Evolutionary conservation across 2,797 vertebrate species (phyloP).

Genomic region (Ctenopoma multispine): DNA sequence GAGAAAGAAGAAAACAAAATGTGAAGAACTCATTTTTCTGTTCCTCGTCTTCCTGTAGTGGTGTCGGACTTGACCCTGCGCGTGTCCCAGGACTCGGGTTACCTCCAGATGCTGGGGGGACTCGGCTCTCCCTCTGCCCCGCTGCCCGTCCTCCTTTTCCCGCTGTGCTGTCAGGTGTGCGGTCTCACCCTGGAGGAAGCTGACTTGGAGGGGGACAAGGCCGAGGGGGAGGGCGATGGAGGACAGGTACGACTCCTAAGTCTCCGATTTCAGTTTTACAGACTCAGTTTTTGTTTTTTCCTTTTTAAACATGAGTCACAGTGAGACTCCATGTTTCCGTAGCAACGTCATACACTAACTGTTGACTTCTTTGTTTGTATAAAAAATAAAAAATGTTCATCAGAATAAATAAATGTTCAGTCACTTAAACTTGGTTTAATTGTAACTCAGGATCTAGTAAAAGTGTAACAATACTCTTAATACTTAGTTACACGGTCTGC

Average conservation of each 20-base stretch:
- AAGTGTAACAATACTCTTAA: too few species aligned
- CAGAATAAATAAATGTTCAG: too few species aligned
- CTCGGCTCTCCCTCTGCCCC: constrained; percentile 82
- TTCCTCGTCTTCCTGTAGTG: constrained; percentile 49
- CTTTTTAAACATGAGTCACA: neutral
- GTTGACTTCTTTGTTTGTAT: too few species aligned
- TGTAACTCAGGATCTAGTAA: too few species aligned
- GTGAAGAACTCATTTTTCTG: neutral
- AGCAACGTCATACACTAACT: too few species aligned
- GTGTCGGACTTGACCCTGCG: constrained; percentile 88
- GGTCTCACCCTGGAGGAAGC: constrained; percentile 90
- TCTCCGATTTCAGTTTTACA: too few species aligned
- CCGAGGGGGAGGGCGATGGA: constrained; percentile 62
- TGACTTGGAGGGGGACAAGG: constrained; percentile 70
- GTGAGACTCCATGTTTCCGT: neutral
- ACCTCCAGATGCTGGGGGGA: constrained; percentile 84
- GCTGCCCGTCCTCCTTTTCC: constrained; percentile 92
- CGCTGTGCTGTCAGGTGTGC: constrained; percentile 90
- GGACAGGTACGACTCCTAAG: constrained; percentile 58
- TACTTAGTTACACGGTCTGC: too few species aligned
- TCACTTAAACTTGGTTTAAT: too few species aligned
- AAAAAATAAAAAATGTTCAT: too few species aligned
- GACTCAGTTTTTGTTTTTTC: neutral
- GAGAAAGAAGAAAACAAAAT: neutral
- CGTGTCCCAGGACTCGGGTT: constrained; percentile 82